These are phyloP conservation scores for Sebastes hopkinsi DNA, from an alignment of 2,797 vertebrate genomes.

Conservation along the genomic window DNA sequence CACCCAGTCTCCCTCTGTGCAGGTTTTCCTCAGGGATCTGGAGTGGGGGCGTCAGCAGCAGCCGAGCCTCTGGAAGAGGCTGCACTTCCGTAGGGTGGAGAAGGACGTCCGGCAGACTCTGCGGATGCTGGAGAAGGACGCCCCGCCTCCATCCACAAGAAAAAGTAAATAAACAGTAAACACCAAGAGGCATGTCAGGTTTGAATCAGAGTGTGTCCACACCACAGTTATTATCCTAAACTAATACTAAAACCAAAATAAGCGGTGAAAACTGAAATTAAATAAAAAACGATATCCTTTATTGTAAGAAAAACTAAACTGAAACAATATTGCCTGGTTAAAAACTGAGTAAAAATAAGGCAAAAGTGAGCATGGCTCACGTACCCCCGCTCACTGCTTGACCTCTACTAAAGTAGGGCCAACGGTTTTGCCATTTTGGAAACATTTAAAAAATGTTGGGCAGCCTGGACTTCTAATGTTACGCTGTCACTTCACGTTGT, in stretches of 20 bases:
- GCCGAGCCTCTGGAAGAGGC: constrained; percentile 88
- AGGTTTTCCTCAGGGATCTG: constrained; percentile 90
- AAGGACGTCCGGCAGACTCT: constrained; percentile 85
- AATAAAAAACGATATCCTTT: no score
- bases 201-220: not conserved
- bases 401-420: no score
- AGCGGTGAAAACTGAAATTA: no score
- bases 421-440: no score
- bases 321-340: no score
- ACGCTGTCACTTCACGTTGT: no score
- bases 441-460: no score
- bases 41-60: constrained; percentile 90
- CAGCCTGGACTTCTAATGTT: no score
- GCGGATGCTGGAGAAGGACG: constrained; percentile 78
- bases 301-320: no score
- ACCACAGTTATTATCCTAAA: not conserved
- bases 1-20: not conserved
- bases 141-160: constrained; percentile 12
- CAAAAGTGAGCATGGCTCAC: no score
- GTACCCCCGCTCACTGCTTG: no score
- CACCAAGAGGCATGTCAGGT: not conserved
- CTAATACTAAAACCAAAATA: not conserved
- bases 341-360: no score
- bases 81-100: constrained; percentile 90
- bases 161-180: constrained; percentile 20